These are phyloP conservation scores for Tetranychus urticae DNA, from an alignment of 1,140 invertebrate species.

Conservation along the genomic window DNA sequence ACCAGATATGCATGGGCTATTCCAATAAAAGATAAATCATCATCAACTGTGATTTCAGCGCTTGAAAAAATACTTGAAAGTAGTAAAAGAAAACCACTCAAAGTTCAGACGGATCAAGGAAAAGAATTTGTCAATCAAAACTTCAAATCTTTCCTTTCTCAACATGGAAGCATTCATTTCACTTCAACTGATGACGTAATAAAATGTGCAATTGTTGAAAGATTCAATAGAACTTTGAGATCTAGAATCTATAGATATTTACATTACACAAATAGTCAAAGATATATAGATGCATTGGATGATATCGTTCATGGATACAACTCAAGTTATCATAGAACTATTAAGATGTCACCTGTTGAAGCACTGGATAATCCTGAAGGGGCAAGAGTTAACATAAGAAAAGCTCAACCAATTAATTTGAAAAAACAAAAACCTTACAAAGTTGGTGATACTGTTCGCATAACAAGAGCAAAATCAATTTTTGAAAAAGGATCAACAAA, in stretches of 20 bases:
- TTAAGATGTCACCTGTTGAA: conserved; percentile 13
- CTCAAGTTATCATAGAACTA: conserved; percentile 21
- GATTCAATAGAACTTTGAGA: conserved; percentile 25
- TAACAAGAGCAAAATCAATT: not conserved
- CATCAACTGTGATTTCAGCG: conserved; percentile 3
- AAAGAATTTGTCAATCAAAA: conserved; percentile 7
- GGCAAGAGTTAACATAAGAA: not conserved
- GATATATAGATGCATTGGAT: conserved; percentile 19
- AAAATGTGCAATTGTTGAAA: conserved; percentile 24
- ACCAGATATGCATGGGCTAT: conserved; percentile 13
- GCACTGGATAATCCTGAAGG: not conserved
- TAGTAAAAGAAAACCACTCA: not conserved
- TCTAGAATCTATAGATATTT: conserved; percentile 22
- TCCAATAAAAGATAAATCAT: conserved; percentile 12
- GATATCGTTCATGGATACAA: conserved; percentile 22
- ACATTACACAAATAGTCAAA: conserved; percentile 19
- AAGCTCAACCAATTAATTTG: not conserved
- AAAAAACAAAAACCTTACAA: not conserved
- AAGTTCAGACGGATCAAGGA: conserved; percentile 5
- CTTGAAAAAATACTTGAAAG: conserved; percentile 11
- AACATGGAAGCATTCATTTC: conserved; percentile 22
- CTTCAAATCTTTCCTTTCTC: conserved; percentile 16
- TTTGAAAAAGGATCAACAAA: not conserved
- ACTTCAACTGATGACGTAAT: conserved; percentile 17
- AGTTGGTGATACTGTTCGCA: not conserved